Base-by-base conservation (phyloP, 2,113 vertebrate genomes). In the Ammodytes marinus region DNA sequence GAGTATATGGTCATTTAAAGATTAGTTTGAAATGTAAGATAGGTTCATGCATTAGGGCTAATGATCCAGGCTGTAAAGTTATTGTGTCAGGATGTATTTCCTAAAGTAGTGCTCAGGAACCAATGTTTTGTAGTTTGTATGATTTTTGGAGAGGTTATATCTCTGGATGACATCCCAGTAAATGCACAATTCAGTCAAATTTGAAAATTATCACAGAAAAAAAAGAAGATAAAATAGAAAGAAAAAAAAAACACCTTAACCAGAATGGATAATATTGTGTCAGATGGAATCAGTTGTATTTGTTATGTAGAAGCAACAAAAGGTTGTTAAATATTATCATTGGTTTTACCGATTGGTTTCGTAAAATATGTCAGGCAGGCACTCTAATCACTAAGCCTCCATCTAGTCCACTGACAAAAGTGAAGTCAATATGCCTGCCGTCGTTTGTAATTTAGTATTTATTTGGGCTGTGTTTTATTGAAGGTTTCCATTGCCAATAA, bases 391-490 rank as follows among this genome's bases (percentile, higher is more conserved):
- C 57, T 64, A 65, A 64, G 39, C 46, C 61, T 70, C 69, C 1
- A 17, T 57, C 6, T 37, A 27, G 45, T 53, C 47, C 40, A 69
- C 54, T 83, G 19, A 54, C 74, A 66, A 64, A 63, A 47, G 17
- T 17, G 39, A 59, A 40, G 35, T 80, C 6, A 55, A 52, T 64
- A 85, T 47, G 68, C 55, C 80, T 77, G 27, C 65, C 66, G 40
- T 87, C 55, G 27, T 50, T 45, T 57, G 54, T 60, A 53, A 86
- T 66, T 80, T 54, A 45, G 17, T 80, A 83, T 87, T 89, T 83
- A 67, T 77, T 65, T 83, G 37, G 52, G 42, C 19, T 84, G 66
- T 40, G 40, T 79, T 86, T 92, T 72, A 79, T 42, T 45, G 8
- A 74, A 73, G 13, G 40, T 2, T 88, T 47, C 35, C 40, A 54